These are phyloP conservation scores for Luscinia megarhynchos DNA, from an alignment of 2,797 vertebrate genomes.

Conservation along the genomic window DNA sequence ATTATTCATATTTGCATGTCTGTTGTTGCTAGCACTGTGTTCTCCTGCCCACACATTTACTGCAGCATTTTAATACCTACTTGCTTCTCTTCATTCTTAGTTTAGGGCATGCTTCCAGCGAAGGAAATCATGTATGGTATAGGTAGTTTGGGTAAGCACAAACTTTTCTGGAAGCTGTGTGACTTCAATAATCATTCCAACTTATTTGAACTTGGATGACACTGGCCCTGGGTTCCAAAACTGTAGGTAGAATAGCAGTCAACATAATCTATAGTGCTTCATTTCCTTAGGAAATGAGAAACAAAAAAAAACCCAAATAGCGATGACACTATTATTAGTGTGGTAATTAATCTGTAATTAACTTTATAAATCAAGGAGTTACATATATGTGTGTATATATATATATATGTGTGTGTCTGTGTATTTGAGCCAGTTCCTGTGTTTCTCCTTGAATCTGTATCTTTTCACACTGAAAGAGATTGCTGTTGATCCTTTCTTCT, in stretches of 20 bases:
- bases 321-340: not conserved
- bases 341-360: conserved; percentile 30
- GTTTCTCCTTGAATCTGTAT: not conserved
- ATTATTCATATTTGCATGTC: not conserved
- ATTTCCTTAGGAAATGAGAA: conserved; percentile 19
- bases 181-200: not conserved
- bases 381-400: not conserved
- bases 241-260: not conserved
- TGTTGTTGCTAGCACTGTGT: not conserved
- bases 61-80: not conserved
- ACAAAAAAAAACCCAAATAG: not conserved
- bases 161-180: not conserved
- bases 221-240: not conserved
- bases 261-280: not conserved
- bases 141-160: not conserved
- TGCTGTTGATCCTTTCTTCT: not conserved
- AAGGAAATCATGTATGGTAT: not conserved
- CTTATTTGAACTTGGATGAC: not conserved
- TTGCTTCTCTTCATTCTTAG: not conserved
- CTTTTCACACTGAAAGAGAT: not conserved
- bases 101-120: not conserved
- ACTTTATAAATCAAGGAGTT: not conserved
- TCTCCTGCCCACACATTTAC: not conserved
- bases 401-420: not conserved
- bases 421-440: not conserved